Conservation (phyloP, 2,888 invertebrate genomes). For the Willowsia nigromaculata region DNA sequence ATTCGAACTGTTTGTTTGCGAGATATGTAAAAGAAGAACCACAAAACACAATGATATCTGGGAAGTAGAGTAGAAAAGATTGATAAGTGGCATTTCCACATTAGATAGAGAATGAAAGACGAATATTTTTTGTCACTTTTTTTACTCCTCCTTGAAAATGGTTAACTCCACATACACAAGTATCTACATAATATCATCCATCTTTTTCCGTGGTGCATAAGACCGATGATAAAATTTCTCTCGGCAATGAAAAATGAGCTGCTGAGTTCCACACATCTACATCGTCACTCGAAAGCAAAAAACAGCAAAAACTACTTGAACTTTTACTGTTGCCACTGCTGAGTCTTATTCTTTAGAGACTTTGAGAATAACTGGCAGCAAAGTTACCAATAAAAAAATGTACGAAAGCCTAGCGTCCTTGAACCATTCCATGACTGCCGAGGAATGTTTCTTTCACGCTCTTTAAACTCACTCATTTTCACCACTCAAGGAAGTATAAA, state of each 20-base stretch:
- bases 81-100: too few species aligned
- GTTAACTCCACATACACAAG: too few species aligned
- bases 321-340: not conserved
- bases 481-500: not conserved
- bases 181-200: not conserved
- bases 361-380: not conserved
- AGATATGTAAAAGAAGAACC: too few species aligned
- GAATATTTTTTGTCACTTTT: not conserved
- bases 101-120: too few species aligned
- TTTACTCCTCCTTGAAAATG: not conserved
- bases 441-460: conserved; percentile 48
- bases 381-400: not conserved
- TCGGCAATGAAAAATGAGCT: conserved; percentile 33
- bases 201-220: not conserved
- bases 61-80: too few species aligned
- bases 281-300: not conserved
- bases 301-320: conserved; percentile 4
- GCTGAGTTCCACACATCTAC: conserved; percentile 11
- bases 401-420: conserved; percentile 43
- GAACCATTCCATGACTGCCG: conserved; percentile 61
- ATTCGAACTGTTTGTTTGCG: too few species aligned
- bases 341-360: not conserved
- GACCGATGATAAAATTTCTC: conserved; percentile 15
- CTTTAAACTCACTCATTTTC: not conserved
- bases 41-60: too few species aligned